These are phyloP conservation scores for Eospalax fontanierii DNA, from an alignment of 2,797 vertebrate species.

Conservation along the genomic window DNA sequence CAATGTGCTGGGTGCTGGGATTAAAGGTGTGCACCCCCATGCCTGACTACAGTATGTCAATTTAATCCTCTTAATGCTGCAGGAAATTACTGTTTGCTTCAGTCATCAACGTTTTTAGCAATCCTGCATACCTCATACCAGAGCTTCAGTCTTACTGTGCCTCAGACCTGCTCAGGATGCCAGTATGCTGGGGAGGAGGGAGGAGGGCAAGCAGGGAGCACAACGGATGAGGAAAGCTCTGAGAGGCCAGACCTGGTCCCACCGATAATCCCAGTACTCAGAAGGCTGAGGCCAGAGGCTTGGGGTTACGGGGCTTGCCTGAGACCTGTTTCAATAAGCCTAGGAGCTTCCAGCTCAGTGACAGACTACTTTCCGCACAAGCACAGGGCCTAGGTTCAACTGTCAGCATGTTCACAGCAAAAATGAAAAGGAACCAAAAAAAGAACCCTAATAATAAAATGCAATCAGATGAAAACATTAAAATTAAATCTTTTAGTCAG, in stretches of 20 bases:
- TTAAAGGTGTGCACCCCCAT: too few relatives aligned
- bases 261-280: background rate
- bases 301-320: background rate
- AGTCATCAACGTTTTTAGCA: background rate
- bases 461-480: background rate
- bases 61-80: background rate
- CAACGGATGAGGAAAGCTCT: background rate
- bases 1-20: too few relatives aligned
- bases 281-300: background rate
- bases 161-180: background rate
- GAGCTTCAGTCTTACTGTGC: background rate
- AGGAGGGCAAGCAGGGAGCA: background rate
- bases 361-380: too few relatives aligned
- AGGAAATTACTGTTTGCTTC: background rate
- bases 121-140: too few relatives aligned
- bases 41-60: background rate
- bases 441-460: background rate
- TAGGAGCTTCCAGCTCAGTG: too few relatives aligned
- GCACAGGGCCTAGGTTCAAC: background rate
- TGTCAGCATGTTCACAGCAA: background rate
- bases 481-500: background rate
- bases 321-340: background rate
- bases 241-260: background rate
- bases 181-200: accelerated
- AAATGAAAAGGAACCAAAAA: background rate